phyloP scores from a whole-genome alignment of 2,113 vertebrate genomes.

The Crotalus horridus region DNA sequence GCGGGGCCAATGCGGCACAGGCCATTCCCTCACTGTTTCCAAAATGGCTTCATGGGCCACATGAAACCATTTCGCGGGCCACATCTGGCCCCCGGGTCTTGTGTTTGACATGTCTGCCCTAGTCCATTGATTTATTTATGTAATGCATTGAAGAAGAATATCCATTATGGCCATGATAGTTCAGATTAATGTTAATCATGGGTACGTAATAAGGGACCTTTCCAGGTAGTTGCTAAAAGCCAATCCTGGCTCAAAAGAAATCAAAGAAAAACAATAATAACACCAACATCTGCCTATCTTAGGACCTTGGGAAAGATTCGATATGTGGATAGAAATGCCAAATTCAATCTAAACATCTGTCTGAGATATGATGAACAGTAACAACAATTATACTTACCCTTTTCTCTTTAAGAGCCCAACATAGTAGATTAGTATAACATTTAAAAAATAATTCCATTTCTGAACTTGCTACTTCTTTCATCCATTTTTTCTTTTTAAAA shows the following conservation, averaged over 20 bases:
- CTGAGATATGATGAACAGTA: background rate
- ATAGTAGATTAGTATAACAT: slow-evolving; percentile 8
- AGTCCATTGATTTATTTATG: background rate
- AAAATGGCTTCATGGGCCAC: too few relatives aligned
- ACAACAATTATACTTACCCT: background rate
- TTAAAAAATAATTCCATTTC: slow-evolving; percentile 13
- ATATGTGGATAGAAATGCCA: background rate
- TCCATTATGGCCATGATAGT: background rate
- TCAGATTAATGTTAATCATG: background rate
- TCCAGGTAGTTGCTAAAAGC: background rate
- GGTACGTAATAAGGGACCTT: background rate
- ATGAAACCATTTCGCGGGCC: too few relatives aligned
- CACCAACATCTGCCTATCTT: background rate
- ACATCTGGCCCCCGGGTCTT: too few relatives aligned
- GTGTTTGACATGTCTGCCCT: background rate
- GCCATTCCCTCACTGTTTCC: too few relatives aligned
- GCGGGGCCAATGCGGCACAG: too few relatives aligned
- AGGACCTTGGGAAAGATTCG: background rate
- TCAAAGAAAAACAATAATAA: background rate
- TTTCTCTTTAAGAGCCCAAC: background rate
- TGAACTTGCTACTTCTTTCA: background rate
- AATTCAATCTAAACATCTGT: background rate
- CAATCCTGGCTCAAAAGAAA: background rate
- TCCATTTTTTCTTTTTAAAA: slow-evolving; percentile 26
- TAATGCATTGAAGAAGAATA: background rate